Base-by-base conservation (phyloP, 2,888 invertebrate genomes). In the Timandra comae region DNA sequence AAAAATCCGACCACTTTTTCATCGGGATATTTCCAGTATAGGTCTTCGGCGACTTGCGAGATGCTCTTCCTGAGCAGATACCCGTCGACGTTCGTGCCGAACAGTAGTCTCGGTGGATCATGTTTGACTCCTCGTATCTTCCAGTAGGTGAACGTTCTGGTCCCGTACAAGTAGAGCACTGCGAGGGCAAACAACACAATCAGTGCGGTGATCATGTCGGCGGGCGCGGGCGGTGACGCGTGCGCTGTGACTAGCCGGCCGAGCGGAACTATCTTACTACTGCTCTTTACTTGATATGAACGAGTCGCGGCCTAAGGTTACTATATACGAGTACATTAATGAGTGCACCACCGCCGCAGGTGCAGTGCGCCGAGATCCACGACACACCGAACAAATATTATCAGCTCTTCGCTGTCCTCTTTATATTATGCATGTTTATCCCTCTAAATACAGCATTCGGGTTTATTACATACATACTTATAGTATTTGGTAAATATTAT, bases 1-100 rank as follows among this genome's bases (percentile, higher is more conserved):
- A 54, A 71, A 27, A 61, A 64, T 1, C 74, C 74, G 0, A 76
- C 71, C 2, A 66, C 56, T 33, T 56, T 64, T 30, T 74, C 74
- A 0, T 63, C 43, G 0, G 74, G 71, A 40, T 68, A 71, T 35
- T 62, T 69, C 55, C 60, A 59, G 31, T 73, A 73, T 21, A 45
- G 38, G 7, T 71, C 65, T 1, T 34, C 59, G 2, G 57, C 49
- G n/a, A 58, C 27, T 27, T 73, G 52, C 0, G 69, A 50, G 7
- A 65, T 24, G 29, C 68, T 72, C 30, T 57, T 63, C 31, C 34
- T 43, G 19, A 54, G 20, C 2, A 64, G 44, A 27, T 56, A 64
- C 2, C 36, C 48, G 13, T 46, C 31, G 0, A 42, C 7, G 24
- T 64, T 64, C 6, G 47, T 69, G 1, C 73, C 73, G 31, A 73